Evolutionary conservation across 2,113 vertebrate genomes (phyloP).

Genomic region (Oncorhynchus gorbuscha): DNA sequence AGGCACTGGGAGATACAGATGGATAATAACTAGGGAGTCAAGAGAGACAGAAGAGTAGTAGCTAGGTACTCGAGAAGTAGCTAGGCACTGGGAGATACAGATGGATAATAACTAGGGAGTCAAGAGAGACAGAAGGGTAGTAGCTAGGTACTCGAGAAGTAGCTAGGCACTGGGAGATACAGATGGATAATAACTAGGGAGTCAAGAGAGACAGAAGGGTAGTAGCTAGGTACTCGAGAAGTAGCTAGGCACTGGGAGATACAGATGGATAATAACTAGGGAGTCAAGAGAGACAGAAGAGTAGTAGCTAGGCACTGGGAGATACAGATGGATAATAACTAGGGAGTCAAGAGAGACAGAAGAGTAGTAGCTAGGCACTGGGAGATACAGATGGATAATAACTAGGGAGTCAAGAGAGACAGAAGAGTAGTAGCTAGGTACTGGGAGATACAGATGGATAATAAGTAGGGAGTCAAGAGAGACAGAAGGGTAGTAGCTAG

Average conservation of each 20-base stretch:
- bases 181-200: constrained; percentile 74
- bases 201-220: background rate
- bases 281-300: constrained; percentile 65
- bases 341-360: constrained; percentile 59
- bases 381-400: background rate
- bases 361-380: constrained; percentile 27
- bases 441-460: background rate
- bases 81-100: constrained; percentile 31
- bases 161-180: constrained; percentile 34
- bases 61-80: background rate
- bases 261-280: too few species aligned
- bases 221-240: constrained; percentile 27
- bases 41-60: background rate
- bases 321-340: constrained; percentile 77
- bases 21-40: constrained; percentile 63
- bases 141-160: background rate
- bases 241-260: background rate
- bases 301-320: constrained; percentile 55
- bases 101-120: constrained; percentile 34
- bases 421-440: constrained; percentile 73
- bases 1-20: constrained; percentile 70
- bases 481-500: background rate
- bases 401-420: constrained; percentile 34
- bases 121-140: too few species aligned
- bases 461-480: constrained; percentile 15